Base-by-base conservation (phyloP, 2,797 vertebrate genomes). In the Cynodonichthys magdalenae region DNA sequence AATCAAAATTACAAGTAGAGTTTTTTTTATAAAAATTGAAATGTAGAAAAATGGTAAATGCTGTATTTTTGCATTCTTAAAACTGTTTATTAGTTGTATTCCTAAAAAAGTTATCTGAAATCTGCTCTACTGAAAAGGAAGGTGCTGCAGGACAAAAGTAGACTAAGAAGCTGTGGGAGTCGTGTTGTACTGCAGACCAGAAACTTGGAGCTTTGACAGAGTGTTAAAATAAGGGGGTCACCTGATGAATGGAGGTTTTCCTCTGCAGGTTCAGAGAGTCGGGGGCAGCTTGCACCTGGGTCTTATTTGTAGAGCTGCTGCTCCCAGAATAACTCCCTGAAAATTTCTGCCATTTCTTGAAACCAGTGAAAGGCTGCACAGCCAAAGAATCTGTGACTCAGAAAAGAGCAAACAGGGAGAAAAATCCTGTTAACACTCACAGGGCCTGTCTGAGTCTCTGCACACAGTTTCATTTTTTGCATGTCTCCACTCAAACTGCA, bases 401-500 rank as follows among this genome's bases (percentile, higher is more conserved):
- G 8, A 42, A 29, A 18, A 39, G 31, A 41, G 15, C 20, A 36
- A 28, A 15, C 47, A 3, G 24, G 18, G n/a, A n/a, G 11, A 9
- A 3, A n/a, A 34, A 29, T 42, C 17, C 41, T 18, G 4, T 15
- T 28, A 51, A 42, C 34, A 18, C 42, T 19, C 18, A 8, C 47
- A 18, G 15, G 15, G n/a, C 15, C 19, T 39, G 8, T 9, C 8
- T 8, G 12, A 31, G 39, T 5, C 15, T 44, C 20, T 42, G 49
- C 45, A 59, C 27, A 20, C 14, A 31, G 11, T 31, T 61, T 46
- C 36, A 10, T 15, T 20, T 39, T 24, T 19, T 48, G 19, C n/a
- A 50, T 57, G 17, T 12, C 61, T 59, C 69, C 29, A 52, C 17
- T 58, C 39, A 66, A 45, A 20, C 39, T 18, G 10, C 56, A 18